A percentile compares a stretch with the other conserved stretches of the same genome.
These are phyloP conservation scores for Bujurquina vittata DNA, from an alignment of 2,113 vertebrate genomes.

Conservation along the genomic window DNA sequence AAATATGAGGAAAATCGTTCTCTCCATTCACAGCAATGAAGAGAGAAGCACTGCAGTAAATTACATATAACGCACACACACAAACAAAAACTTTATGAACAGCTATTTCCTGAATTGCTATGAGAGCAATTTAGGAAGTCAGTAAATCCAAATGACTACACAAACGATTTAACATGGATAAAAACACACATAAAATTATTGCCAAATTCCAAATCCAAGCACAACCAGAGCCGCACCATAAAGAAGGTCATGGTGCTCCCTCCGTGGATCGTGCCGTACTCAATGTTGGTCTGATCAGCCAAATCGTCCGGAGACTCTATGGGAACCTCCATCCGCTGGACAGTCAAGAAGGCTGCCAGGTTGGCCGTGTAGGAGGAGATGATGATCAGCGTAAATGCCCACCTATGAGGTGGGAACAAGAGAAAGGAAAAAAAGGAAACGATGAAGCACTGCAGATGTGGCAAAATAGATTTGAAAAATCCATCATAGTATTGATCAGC, in stretches of 20 bases:
- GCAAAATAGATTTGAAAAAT: neutral
- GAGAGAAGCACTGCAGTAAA: conserved; percentile 13
- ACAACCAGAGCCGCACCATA: conserved; percentile 79
- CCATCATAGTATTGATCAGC: neutral
- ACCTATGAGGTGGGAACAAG: conserved; percentile 78
- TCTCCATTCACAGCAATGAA: neutral
- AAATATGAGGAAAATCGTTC: conserved; percentile 43
- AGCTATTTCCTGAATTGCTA: conserved; percentile 12
- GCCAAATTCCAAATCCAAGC: neutral
- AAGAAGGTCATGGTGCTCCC: conserved; percentile 98
- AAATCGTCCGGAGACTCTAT: conserved; percentile 93
- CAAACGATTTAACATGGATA: neutral
- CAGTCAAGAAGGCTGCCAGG: conserved; percentile 93
- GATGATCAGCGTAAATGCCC: conserved; percentile 96
- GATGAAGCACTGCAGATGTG: neutral
- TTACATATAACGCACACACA: neutral
- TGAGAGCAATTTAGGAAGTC: neutral
- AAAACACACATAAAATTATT: neutral
- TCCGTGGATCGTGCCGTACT: conserved; percentile 93
- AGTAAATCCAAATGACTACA: neutral
- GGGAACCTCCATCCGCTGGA: conserved; percentile 95
- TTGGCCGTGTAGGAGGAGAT: conserved; percentile 98
- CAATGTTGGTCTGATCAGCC: conserved; percentile 95
- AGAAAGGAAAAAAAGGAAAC: neutral
- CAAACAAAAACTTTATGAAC: conserved; percentile 1